Percentiles rank a stretch among this genome's conserved stretches.
Evolutionary conservation across 1,140 invertebrate species (phyloP).

Genomic region (Ctenoplectra terminalis): DNA sequence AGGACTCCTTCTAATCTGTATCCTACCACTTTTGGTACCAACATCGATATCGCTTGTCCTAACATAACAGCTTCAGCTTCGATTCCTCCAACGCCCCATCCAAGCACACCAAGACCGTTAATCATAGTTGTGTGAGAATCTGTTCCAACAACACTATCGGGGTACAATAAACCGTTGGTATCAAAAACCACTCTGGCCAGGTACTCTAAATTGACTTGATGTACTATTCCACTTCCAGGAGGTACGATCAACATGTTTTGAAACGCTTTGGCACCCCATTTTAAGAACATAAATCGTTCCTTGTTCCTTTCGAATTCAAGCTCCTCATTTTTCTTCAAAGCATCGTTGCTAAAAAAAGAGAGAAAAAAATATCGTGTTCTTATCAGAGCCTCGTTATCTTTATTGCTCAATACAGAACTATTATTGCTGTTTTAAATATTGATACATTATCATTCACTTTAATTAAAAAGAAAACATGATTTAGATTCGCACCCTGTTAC

Average conservation of each 20-base stretch:
- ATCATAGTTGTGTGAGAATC: constrained; percentile 99
- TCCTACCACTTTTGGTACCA: constrained; percentile 97
- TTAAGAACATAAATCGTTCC: constrained; percentile 97
- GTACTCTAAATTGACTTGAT: constrained; percentile 99
- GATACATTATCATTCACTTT: neutral
- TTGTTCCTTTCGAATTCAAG: constrained; percentile 98
- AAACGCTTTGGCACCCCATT: constrained; percentile 98
- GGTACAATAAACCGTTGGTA: constrained; percentile 89
- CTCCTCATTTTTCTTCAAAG: constrained; percentile 96
- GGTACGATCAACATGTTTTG: constrained; percentile 98
- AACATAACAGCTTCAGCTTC: constrained; percentile 96
- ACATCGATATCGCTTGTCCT: constrained; percentile 98
- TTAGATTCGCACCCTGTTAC: neutral
- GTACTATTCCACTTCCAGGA: constrained; percentile 98
- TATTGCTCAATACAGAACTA: neutral
- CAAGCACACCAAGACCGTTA: constrained; percentile 93
- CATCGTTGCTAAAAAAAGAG: constrained; percentile 87
- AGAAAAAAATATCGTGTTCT: constrained; percentile 69
- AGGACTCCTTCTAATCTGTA: constrained; percentile 94
- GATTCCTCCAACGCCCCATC: constrained; percentile 92
- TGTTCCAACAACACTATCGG: constrained; percentile 98
- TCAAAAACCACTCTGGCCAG: constrained; percentile 97
- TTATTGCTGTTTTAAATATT: neutral
- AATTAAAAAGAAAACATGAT: neutral
- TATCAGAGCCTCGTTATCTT: constrained; percentile 48